A percentile compares a stretch with the other conserved stretches of the same genome.
phyloP scores from a whole-genome alignment of 2,888 invertebrate species.

The Cryptus viduatorius region DNA sequence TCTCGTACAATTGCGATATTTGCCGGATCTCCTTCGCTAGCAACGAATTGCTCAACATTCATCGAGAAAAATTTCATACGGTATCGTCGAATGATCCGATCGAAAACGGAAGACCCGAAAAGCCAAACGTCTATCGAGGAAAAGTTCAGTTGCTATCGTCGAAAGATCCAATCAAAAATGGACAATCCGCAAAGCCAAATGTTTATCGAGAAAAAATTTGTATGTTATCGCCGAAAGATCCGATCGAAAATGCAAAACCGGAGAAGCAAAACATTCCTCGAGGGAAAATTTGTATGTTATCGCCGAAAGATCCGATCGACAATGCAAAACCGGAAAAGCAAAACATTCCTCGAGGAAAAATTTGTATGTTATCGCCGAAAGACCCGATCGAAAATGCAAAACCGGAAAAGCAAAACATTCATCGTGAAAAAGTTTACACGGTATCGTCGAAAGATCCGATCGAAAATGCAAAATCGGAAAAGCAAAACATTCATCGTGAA shows the following conservation, averaged over 20 bases:
- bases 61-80: not conserved
- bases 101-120: not conserved
- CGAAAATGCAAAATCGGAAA: not conserved
- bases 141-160: not conserved
- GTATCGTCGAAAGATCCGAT: not conserved
- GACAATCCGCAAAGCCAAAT: not conserved
- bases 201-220: too few species aligned
- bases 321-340: not conserved
- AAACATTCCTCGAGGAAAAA: too few species aligned
- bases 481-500: too few species aligned
- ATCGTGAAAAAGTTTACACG: not conserved
- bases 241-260: too few species aligned
- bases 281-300: not conserved
- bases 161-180: not conserved
- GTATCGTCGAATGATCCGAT: not conserved
- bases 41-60: not conserved
- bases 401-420: not conserved
- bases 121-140: not conserved
- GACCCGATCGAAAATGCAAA: too few species aligned
- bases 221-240: too few species aligned
- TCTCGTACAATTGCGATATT: not conserved
- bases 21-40: conserved; percentile 4
- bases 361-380: too few species aligned
- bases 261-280: too few species aligned
- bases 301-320: not conserved